Percentiles rank a stretch among this genome's conserved stretches.
These are phyloP conservation scores for Silurus meridionalis DNA, from an alignment of 2,113 vertebrate genomes.

Conservation along the genomic window DNA sequence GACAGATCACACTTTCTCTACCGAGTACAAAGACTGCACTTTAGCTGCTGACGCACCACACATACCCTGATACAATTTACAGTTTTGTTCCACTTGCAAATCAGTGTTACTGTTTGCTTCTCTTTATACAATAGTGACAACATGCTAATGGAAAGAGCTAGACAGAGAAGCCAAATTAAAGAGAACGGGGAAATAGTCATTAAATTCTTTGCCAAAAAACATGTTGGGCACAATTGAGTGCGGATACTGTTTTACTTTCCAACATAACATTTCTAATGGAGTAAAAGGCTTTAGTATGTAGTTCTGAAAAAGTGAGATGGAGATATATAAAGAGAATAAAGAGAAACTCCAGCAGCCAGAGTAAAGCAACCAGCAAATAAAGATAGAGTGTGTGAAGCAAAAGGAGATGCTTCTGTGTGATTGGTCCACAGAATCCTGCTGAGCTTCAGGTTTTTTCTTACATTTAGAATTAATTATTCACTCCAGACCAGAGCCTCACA, in stretches of 20 bases:
- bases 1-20: neutral
- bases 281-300: neutral
- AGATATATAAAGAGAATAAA: neutral
- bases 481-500: neutral
- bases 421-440: neutral
- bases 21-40: neutral
- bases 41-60: neutral
- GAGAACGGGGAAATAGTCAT: neutral
- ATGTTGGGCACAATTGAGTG: neutral
- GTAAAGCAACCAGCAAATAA: conserved; percentile 5
- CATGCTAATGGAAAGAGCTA: conserved; percentile 12
- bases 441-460: conserved; percentile 32
- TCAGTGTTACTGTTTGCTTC: neutral
- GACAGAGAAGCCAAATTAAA: neutral
- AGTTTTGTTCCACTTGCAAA: conserved; percentile 37
- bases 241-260: neutral
- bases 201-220: neutral
- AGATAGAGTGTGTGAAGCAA: neutral
- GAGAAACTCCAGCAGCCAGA: conserved; percentile 7
- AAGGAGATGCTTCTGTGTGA: conserved; percentile 12
- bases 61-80: conserved; percentile 36
- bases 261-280: neutral
- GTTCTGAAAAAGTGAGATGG: neutral
- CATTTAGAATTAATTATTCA: conserved; percentile 26
- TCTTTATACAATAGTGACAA: conserved; percentile 20